Evolutionary conservation across 64 coral and sea anemone genomes (phyloP).

Genomic region (Hydrozoanthus tunicans): DNA sequence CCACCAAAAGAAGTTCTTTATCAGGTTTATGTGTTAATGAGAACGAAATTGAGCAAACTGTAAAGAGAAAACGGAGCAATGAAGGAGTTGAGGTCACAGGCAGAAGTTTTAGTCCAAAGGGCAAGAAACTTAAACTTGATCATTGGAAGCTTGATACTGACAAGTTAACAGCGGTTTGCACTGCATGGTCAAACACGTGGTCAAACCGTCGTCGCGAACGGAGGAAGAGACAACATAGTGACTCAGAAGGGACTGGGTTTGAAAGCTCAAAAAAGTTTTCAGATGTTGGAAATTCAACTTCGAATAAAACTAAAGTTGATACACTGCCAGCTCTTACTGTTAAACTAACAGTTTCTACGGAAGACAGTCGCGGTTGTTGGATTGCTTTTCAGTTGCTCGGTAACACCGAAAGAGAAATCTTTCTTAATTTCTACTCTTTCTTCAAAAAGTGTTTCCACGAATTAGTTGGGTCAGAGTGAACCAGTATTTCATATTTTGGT

Average conservation of each 20-base stretch:
- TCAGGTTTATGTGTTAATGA: background rate
- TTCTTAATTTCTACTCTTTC: constrained; percentile 51
- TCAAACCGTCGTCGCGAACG: constrained; percentile 46
- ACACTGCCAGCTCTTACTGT: constrained; percentile 5
- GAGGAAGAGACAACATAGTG: constrained; percentile 17
- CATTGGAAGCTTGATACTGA: background rate
- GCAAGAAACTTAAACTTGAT: constrained; percentile 25
- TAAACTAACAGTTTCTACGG: background rate
- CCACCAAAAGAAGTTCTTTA: background rate
- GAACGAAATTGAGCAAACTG: background rate
- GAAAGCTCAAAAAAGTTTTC: background rate
- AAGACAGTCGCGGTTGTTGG: constrained; percentile 18
- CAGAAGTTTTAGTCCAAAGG: background rate
- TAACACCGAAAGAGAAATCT: constrained; percentile 4
- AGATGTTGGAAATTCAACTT: background rate
- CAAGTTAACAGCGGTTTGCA: constrained; percentile 12
- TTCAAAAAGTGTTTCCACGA: constrained; percentile 60
- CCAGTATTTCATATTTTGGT: background rate
- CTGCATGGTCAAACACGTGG: constrained; percentile 45
- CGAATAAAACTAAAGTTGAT: background rate
- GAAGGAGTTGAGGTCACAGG: background rate
- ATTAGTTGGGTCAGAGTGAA: background rate
- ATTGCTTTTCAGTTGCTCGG: constrained; percentile 7
- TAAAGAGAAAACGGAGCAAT: constrained; percentile 25
- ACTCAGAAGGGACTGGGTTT: background rate